Base-by-base conservation (phyloP, 2,797 vertebrate genomes). In the Phrynocephalus vlangalii region DNA sequence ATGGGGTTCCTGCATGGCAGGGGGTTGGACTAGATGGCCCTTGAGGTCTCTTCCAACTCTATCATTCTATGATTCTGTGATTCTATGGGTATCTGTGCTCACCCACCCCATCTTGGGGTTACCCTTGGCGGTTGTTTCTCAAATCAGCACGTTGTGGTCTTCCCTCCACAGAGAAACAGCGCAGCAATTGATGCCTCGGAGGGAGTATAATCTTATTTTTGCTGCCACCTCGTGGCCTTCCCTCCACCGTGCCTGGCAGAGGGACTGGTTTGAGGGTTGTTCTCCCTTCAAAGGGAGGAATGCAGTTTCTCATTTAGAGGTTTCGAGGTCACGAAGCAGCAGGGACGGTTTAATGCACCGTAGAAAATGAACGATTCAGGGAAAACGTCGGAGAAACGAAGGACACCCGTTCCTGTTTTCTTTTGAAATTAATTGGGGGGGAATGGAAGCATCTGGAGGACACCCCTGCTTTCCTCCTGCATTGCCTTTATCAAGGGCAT, bases 151-250 rank as follows among this genome's bases (percentile, higher is more conserved):
- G 7, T 75, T 38, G 13, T 18, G 86, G n/a, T 13, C 0, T 18
- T 15, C 3, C 80, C 38, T 44, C 52, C 60, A 5, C n/a, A 0
- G 63, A 3, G 3, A 28, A 88, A 85, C 68, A 0, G 28, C 4
- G 66, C 60, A 86, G 11, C 68, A 2, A 87, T 60, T 1, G 85
- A n/a, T 24, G 48, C 11, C 0, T 10, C 66, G 15, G 0, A 66
- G 15, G 18, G 1, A 0, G 77, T 67, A 94, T 94, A 95, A 18
- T 87, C 89, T 82, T 44, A 81, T 92, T 94, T 56, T 86, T 88
- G 71, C 92, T 91, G 94, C 93, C 87, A 88, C 86, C 95, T 68
- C 84, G 91, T 91, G 92, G 44, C 30, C 15, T 71, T 22, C 6
- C 2, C 22, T 81, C 67, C 22, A 72, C 38, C 28, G n/a, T 44